Conservation (phyloP, 2,797 vertebrate genomes). For the Tenualosa thibaudeaui region DNA sequence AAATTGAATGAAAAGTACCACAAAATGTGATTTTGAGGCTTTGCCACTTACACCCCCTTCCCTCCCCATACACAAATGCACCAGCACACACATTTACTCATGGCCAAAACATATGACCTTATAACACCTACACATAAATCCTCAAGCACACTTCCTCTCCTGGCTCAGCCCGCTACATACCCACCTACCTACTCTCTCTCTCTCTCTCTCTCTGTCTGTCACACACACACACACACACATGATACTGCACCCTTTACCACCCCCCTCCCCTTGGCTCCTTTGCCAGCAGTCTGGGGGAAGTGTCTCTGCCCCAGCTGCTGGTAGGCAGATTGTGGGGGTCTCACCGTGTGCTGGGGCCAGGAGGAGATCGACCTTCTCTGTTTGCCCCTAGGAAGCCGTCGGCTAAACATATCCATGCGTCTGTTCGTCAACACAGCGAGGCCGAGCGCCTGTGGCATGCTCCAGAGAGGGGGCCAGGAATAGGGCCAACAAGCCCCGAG, state of each 20-base stretch:
- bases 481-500: background rate
- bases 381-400: constrained; percentile 27
- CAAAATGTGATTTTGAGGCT: background rate
- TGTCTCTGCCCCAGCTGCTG: background rate
- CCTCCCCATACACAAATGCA: background rate
- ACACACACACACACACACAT: constrained; percentile 14
- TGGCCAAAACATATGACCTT: background rate
- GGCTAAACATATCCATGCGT: constrained; percentile 20
- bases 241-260: background rate
- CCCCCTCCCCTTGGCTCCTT: background rate
- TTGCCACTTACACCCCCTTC: background rate
- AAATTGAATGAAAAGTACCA: background rate
- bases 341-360: background rate
- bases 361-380: background rate
- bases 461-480: background rate
- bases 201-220: background rate
- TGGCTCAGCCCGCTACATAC: background rate
- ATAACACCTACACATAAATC: background rate
- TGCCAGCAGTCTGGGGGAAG: background rate
- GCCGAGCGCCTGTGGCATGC: background rate
- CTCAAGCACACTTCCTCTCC: background rate
- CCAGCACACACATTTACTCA: background rate
- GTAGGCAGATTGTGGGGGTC: background rate
- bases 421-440: background rate
- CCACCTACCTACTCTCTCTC: background rate